Evolutionary conservation across 2,113 vertebrate genomes (phyloP).

Genomic region (Pelusios castaneus): DNA sequence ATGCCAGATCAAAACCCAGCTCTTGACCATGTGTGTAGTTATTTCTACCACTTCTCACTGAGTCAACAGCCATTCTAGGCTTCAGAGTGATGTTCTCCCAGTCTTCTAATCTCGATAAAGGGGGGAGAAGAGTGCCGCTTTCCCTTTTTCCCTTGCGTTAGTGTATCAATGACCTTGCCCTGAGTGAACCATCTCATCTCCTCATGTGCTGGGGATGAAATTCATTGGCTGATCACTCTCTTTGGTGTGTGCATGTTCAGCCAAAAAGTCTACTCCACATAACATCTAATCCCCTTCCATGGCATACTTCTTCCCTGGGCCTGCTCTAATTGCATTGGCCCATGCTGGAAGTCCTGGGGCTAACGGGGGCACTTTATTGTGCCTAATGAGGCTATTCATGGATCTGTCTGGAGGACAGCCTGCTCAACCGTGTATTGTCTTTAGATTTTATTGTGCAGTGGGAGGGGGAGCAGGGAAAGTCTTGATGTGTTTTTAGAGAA

Average conservation of each 20-base stretch:
- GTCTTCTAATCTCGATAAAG: not conserved
- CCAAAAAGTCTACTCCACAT: not conserved
- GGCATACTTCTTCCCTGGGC: rapidly evolving
- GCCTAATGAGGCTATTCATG: constrained; percentile 34
- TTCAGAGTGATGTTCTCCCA: not conserved
- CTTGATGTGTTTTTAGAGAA: constrained; percentile 64
- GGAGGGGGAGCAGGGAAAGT: constrained; percentile 46
- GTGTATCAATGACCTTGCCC: not conserved
- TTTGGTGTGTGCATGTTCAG: not conserved
- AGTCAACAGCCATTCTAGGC: not conserved
- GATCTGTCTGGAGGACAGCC: constrained; percentile 31
- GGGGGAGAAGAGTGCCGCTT: not conserved
- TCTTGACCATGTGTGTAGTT: no score
- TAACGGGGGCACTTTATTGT: not conserved
- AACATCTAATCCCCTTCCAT: not conserved
- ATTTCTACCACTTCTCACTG: no score
- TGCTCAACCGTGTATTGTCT: constrained; percentile 20
- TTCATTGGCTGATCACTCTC: not conserved
- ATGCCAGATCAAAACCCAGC: no score
- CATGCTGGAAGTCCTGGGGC: not conserved
- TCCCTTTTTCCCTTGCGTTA: not conserved
- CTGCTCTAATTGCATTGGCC: rapidly evolving
- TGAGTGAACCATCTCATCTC: not conserved
- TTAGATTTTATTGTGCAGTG: constrained; percentile 53
- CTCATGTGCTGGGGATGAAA: not conserved